Percentiles rank a stretch among this genome's conserved stretches.
Evolutionary conservation across 2,113 vertebrate species (phyloP).

Genomic region (Callospermophilus lateralis): DNA sequence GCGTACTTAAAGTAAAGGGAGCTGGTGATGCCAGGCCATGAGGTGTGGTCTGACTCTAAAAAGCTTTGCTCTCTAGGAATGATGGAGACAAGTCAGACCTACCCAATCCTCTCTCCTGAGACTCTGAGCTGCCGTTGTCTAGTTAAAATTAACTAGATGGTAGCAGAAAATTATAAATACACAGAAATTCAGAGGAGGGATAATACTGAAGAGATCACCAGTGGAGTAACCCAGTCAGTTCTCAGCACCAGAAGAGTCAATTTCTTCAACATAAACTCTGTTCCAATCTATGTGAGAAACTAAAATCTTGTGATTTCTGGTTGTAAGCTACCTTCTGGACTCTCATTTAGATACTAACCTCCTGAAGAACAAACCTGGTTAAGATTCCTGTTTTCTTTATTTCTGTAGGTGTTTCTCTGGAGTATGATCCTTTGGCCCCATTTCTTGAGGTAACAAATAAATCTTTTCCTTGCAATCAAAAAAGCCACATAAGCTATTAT

Average conservation of each 20-base stretch:
- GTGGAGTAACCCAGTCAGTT: not conserved
- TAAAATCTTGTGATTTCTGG: not conserved
- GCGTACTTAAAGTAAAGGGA: not conserved
- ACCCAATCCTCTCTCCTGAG: not conserved
- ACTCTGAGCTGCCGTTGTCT: not conserved
- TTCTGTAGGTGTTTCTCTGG: not conserved
- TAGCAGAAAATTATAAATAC: not conserved
- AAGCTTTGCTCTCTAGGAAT: not conserved
- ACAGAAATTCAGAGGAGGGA: not conserved
- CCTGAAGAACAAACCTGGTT: not conserved
- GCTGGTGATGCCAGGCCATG: not conserved
- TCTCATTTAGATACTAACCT: not conserved
- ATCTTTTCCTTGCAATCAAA: not conserved
- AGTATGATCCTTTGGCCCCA: not conserved
- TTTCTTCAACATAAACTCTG: not conserved
- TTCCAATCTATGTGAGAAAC: not conserved
- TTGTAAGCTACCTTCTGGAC: not conserved
- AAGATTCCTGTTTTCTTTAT: not conserved
- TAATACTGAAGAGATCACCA: not conserved
- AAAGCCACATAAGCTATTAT: not conserved
- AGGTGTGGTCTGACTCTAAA: not conserved
- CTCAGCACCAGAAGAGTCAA: not conserved
- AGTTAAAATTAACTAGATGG: not conserved
- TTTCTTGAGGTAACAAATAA: not conserved
- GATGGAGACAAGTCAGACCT: not conserved